Conservation (phyloP, 2,113 vertebrate genomes). For the Bubo scandiacus region DNA sequence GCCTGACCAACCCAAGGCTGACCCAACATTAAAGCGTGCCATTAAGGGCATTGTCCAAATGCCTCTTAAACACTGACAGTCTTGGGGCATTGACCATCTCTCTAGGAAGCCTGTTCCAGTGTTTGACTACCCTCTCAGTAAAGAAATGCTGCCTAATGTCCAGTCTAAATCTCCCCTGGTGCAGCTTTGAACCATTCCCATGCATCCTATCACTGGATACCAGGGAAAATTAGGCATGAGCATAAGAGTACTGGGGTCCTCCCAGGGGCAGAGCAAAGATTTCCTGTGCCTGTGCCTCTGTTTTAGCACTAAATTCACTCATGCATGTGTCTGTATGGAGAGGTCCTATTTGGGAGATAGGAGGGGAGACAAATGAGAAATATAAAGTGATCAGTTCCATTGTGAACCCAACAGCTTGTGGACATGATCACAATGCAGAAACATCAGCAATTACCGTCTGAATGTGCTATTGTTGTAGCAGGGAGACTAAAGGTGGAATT, state of each 20-base stretch:
- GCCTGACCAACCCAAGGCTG: neutral
- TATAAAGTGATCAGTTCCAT: neutral
- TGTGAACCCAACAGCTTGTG: constrained; percentile 13
- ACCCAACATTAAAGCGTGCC: neutral
- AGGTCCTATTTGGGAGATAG: neutral
- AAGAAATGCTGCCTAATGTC: neutral
- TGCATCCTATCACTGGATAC: rapidly evolving
- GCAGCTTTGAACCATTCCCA: neutral
- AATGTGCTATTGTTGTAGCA: neutral
- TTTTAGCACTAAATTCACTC: neutral
- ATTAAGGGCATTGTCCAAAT: neutral
- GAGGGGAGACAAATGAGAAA: neutral
- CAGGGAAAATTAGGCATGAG: neutral
- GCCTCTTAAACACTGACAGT: neutral
- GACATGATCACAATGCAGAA: constrained; percentile 47
- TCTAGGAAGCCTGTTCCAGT: neutral
- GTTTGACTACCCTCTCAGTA: neutral
- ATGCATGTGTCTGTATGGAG: neutral
- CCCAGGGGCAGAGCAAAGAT: neutral
- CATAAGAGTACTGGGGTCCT: neutral
- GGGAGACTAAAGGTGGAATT: constrained; percentile 51
- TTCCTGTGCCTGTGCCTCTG: neutral
- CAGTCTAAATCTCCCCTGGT: neutral
- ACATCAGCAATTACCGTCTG: constrained; percentile 30
- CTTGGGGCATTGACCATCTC: rapidly evolving